Evolutionary conservation across 1,140 invertebrate species (phyloP).

Genomic region (Xylocopa sonorina): DNA sequence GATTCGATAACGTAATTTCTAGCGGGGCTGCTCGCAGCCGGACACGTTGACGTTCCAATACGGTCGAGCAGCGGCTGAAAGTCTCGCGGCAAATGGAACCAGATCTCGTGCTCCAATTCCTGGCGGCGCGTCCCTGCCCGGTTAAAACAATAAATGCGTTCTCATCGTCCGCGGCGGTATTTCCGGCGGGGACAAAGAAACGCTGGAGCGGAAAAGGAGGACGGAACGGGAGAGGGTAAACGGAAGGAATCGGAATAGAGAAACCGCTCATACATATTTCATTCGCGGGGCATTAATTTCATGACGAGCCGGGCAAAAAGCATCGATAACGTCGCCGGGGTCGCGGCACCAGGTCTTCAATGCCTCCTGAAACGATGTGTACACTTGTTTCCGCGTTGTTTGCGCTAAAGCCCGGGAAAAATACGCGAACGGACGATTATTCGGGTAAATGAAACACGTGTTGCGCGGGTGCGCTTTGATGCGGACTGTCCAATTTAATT

Average conservation of each 20-base stretch:
- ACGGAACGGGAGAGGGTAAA: too few relatives aligned
- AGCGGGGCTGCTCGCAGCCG: too few relatives aligned
- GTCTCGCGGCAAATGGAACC: not conserved
- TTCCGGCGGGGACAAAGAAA: not conserved
- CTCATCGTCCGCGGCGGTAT: not conserved
- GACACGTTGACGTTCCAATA: not conserved
- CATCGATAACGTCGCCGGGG: not conserved
- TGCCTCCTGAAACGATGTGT: not conserved
- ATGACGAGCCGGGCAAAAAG: not conserved
- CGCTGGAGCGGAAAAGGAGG: too few relatives aligned
- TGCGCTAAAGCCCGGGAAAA: not conserved
- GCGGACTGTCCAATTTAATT: too few relatives aligned
- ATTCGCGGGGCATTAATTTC: not conserved
- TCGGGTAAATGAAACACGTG: not conserved
- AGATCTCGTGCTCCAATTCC: not conserved
- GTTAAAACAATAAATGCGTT: constrained; percentile 14
- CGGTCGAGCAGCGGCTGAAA: not conserved
- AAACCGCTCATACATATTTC: not conserved
- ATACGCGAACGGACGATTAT: not conserved
- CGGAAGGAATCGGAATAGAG: not conserved
- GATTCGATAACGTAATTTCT: constrained; percentile 2
- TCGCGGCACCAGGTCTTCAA: not conserved
- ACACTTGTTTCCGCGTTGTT: not conserved
- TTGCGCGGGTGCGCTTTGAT: too few relatives aligned
- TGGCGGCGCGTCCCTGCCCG: too few relatives aligned